These are phyloP conservation scores for Ypsolopha sequella DNA, from an alignment of 2,888 invertebrate species.

Conservation along the genomic window DNA sequence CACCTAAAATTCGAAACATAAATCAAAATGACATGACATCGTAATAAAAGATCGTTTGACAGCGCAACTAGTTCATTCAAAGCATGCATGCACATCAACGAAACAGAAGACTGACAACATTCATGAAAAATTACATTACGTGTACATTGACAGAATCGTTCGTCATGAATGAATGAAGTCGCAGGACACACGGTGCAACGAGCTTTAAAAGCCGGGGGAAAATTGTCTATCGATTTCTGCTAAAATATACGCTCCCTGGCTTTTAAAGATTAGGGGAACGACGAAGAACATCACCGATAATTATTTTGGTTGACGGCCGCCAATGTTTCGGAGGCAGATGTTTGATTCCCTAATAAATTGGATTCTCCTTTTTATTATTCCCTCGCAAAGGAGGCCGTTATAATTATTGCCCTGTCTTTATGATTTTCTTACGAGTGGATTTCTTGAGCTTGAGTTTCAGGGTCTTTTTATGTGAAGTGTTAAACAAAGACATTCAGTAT, in stretches of 20 bases:
- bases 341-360: conserved; percentile 34
- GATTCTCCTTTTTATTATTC: conserved; percentile 25
- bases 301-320: conserved; percentile 40
- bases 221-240: conserved; percentile 28
- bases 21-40: no score
- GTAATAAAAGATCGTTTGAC: no score
- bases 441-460: conserved; percentile 13
- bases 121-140: neutral
- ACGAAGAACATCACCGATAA: conserved; percentile 22
- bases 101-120: neutral
- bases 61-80: no score
- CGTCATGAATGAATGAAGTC: neutral
- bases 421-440: conserved; percentile 25
- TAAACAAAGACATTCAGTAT: conserved; percentile 18
- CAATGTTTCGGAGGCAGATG: conserved; percentile 40
- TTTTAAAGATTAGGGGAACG: conserved; percentile 30
- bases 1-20: no score
- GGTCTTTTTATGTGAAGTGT: conserved; percentile 28
- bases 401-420: conserved; percentile 26
- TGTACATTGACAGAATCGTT: neutral
- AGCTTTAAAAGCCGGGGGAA: conserved; percentile 13
- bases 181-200: conserved; percentile 19
- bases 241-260: conserved; percentile 31
- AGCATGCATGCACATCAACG: no score
- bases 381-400: conserved; percentile 14